phyloP scores from a whole-genome alignment of 2,113 vertebrate genomes.

The Mirza zaza region DNA sequence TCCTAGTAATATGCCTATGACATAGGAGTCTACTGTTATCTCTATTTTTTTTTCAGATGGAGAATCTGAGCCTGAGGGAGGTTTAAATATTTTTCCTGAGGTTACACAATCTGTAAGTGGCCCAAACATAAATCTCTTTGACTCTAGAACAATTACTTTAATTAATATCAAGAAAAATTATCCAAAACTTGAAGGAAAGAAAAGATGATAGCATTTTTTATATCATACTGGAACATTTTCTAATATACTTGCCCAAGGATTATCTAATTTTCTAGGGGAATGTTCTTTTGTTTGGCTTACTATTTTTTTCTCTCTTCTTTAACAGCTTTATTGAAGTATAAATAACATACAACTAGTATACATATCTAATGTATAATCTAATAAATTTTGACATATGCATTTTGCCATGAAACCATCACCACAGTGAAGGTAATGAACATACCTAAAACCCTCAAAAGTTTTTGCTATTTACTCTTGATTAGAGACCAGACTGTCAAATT shows the following conservation, averaged over 20 bases:
- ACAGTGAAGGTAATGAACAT: not conserved
- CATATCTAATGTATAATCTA: not conserved
- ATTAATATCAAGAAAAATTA: constrained; percentile 41
- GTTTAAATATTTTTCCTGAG: constrained; percentile 37
- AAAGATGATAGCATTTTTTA: not conserved
- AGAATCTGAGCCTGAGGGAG: not conserved
- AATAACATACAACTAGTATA: not conserved
- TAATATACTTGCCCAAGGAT: not conserved
- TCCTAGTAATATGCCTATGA: not conserved
- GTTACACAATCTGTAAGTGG: not conserved
- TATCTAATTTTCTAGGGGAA: not conserved
- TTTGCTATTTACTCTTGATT: constrained; percentile 13
- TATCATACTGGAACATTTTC: not conserved
- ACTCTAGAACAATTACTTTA: constrained; percentile 23
- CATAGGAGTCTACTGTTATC: not conserved
- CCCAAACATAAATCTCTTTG: constrained; percentile 2
- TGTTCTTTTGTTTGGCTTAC: not conserved
- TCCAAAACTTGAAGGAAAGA: constrained; percentile 14
- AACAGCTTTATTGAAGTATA: constrained; percentile 3
- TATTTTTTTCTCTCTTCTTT: not conserved
- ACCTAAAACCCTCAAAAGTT: not conserved
- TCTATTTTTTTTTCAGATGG: not conserved
- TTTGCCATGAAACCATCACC: not conserved
- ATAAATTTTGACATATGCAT: not conserved
- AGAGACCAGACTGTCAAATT: not conserved